These are phyloP conservation scores for Regulus satrapa DNA, from an alignment of 2,113 vertebrate genomes.

Conservation along the genomic window DNA sequence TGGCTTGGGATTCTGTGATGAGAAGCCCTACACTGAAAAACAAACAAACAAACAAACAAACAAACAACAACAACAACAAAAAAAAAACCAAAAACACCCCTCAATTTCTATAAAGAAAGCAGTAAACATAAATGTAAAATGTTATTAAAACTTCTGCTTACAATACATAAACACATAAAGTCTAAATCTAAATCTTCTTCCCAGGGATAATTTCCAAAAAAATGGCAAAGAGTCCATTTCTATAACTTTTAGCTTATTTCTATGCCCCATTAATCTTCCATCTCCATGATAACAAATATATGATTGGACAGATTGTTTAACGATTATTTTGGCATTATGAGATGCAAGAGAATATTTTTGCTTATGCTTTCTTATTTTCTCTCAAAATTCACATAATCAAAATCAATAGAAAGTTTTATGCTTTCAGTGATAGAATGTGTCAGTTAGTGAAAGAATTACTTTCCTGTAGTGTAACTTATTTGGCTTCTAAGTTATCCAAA, in stretches of 20 bases:
- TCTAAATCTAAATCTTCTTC: background rate
- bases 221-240: background rate
- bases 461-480: background rate
- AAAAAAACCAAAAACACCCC: no score
- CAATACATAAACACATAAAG: background rate
- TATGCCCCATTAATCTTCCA: background rate
- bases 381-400: background rate
- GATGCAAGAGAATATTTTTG: background rate
- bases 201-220: background rate
- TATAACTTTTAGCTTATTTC: background rate
- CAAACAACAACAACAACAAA: no score
- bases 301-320: background rate
- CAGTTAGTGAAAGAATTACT: background rate
- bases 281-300: background rate
- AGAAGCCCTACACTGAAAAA: background rate
- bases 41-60: no score
- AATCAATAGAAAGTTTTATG: background rate
- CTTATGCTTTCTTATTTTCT: background rate
- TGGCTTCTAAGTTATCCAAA: background rate
- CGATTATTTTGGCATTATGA: background rate
- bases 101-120: background rate
- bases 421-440: background rate
- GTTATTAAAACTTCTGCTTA: background rate
- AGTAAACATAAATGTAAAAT: background rate
- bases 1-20: background rate